A percentile compares a stretch with the other conserved stretches of the same genome.
Conservation (phyloP, 2,888 invertebrate genomes). For the Schizaphis graminum region DNA sequence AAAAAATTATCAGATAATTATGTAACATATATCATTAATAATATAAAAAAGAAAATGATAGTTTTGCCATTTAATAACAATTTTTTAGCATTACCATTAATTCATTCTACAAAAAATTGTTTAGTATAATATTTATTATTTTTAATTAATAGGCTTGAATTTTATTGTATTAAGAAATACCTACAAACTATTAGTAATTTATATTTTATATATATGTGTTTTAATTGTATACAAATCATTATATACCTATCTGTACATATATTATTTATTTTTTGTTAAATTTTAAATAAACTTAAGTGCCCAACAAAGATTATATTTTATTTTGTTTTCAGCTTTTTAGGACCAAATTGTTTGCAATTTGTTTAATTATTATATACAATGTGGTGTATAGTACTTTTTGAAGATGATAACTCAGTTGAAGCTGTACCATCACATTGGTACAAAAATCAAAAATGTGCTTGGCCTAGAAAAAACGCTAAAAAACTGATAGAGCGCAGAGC, state of each 20-base stretch:
- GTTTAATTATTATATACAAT: too few relatives aligned
- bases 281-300: background rate
- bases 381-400: constrained; percentile 15
- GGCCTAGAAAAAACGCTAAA: constrained; percentile 27
- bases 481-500: background rate
- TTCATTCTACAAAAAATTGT: constrained; percentile 10
- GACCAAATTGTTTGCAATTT: background rate
- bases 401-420: constrained; percentile 23
- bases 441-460: constrained; percentile 5
- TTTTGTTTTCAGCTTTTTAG: background rate
- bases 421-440: constrained; percentile 26
- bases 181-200: background rate
- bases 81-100: background rate
- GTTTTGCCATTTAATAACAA: background rate
- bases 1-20: background rate
- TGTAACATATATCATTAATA: background rate
- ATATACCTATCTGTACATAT: background rate
- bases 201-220: background rate
- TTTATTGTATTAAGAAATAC: constrained; percentile 11
- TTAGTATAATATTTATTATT: background rate
- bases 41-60: constrained; percentile 19
- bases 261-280: background rate
- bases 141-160: background rate
- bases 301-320: background rate
- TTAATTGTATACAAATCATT: background rate